Percentiles rank a stretch among this genome's conserved stretches.
Conservation (phyloP, 2,888 invertebrate genomes). For the Artemia sinica region DNA sequence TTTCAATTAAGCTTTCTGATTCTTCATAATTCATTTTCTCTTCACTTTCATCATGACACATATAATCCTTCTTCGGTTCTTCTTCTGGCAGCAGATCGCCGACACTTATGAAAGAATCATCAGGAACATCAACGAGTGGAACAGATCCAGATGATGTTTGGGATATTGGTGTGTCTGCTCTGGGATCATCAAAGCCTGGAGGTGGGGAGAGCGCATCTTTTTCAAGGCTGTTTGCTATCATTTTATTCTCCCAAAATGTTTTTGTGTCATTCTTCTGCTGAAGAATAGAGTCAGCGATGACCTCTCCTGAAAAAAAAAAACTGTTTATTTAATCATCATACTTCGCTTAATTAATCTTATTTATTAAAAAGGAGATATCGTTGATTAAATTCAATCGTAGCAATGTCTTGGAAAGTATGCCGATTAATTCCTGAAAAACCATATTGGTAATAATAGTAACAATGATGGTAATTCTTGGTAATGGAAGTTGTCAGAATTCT, state of each 20-base stretch:
- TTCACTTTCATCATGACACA: neutral
- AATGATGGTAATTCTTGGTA: no score
- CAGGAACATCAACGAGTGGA: neutral
- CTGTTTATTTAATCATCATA: no score
- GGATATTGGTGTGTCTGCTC: neutral
- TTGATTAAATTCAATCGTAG: no score
- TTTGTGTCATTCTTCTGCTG: slow-evolving; percentile 30
- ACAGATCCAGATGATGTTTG: neutral
- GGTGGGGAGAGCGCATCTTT: neutral
- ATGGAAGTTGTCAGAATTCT: no score
- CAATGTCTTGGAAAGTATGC: no score
- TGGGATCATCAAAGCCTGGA: neutral
- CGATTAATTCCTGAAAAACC: no score
- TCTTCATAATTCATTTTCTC: slow-evolving; percentile 3
- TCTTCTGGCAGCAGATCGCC: slow-evolving; percentile 1
- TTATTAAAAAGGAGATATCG: no score
- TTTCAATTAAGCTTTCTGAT: neutral
- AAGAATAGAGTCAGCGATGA: slow-evolving; percentile 29
- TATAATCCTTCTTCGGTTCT: slow-evolving; percentile 1
- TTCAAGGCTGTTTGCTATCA: slow-evolving; percentile 26
- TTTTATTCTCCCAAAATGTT: slow-evolving; percentile 30
- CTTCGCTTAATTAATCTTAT: no score
- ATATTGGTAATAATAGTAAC: no score
- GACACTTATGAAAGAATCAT: slow-evolving; percentile 6
- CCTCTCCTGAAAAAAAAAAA: slow-evolving; percentile 28